Percentiles rank a stretch among this genome's conserved stretches.
phyloP scores from a whole-genome alignment of 2,797 vertebrate genomes.

The Podargus strigoides region DNA sequence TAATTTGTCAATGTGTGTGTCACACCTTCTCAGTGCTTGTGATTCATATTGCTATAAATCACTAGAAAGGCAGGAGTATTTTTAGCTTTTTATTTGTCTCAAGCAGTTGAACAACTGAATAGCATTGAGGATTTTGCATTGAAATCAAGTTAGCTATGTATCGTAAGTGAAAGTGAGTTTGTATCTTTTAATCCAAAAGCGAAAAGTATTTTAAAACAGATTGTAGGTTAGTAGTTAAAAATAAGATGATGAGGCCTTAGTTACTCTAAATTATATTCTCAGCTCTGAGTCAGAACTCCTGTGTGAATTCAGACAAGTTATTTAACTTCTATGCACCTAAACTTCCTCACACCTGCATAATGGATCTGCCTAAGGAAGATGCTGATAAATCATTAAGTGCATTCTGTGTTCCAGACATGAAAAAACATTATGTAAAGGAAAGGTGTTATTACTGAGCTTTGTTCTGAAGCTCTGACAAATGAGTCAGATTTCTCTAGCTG shows the following conservation, averaged over 20 bases:
- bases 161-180: background rate
- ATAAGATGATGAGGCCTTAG: background rate
- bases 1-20: background rate
- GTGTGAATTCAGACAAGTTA: background rate
- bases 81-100: background rate
- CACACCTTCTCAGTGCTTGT: background rate
- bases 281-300: background rate
- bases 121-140: background rate
- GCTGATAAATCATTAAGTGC: background rate
- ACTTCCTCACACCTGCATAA: background rate
- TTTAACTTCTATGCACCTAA: background rate
- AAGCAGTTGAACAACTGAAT: background rate
- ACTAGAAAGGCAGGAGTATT: background rate
- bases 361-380: background rate
- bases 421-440: background rate
- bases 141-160: background rate
- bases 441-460: background rate
- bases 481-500: background rate
- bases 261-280: background rate
- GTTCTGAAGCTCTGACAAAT: background rate
- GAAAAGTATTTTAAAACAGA: background rate
- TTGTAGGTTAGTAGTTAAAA: background rate
- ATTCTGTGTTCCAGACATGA: background rate
- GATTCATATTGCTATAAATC: background rate
- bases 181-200: background rate